Base-by-base conservation (phyloP, 2,113 vertebrate species). In the Macquaria australasica region DNA sequence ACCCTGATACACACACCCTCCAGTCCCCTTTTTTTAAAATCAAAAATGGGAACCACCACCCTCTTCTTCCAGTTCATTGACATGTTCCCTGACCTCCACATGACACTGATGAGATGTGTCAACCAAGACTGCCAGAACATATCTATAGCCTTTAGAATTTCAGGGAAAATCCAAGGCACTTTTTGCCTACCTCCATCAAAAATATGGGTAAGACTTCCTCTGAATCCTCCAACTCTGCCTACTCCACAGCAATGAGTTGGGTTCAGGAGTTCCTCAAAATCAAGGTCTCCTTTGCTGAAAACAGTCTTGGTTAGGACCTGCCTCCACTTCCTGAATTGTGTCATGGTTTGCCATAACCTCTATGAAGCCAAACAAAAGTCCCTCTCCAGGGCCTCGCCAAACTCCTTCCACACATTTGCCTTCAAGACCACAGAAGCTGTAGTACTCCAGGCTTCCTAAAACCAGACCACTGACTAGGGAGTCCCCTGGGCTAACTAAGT, bases 201-300 rank as follows among this genome's bases (percentile, higher is more conserved):
- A 39, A 56, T 9, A 62, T 28, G n/a, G 51, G 5, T 20, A 6
- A 73, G 23, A 43, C 43, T 12, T 25, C n/a, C 43, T 62, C 18
- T 62, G 5, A 76, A 39, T 62, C 28, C 12, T 68, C 39, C 0
- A 20, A 55, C 41, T 41, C 5, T 51, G 56, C 16, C 3, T 11
- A 56, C 21, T 43, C 11, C 8, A 34, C 62, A 67, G 79, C 20
- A 18, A 34, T 67, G 7, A 43, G 4, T 23, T 1, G 1, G 43
- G 67, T 39, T 71, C 55, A 71, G 10, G 23, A 28, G 67, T 51
- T 37, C 16, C 9, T 39, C 20, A 37, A 56, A 63, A 15, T 50
- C 56, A 51, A 79, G n/a, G 41, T 66, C 34, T 76, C 31, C 48
- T 67, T 62, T 12, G 60, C 62, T 67, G 3, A 21, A 50, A 43